phyloP scores from a whole-genome alignment of 1,140 invertebrate genomes.

The Microplitis mediator region DNA sequence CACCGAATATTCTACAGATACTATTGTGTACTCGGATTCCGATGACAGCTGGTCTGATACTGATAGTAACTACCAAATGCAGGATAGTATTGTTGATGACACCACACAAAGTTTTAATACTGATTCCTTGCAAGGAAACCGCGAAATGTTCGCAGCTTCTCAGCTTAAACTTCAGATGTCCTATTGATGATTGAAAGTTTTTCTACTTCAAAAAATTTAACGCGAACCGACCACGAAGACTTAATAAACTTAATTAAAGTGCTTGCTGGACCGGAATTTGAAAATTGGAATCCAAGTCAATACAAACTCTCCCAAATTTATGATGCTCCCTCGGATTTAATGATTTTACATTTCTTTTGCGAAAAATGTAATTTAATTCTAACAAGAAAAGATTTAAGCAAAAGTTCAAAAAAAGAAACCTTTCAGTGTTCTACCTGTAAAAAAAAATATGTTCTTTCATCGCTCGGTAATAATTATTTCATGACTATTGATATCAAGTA shows the following conservation, averaged over 20 bases:
- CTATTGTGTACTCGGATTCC: too few species aligned
- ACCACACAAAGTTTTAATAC: too few species aligned
- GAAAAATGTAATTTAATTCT: constrained; percentile 16
- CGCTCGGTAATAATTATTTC: not conserved
- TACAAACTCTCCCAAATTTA: constrained; percentile 16
- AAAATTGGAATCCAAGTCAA: constrained; percentile 12
- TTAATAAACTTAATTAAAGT: constrained; percentile 22
- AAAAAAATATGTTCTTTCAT: constrained; percentile 3
- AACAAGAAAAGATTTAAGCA: not conserved
- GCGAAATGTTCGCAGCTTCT: too few species aligned
- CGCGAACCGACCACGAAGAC: not conserved
- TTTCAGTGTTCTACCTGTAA: not conserved
- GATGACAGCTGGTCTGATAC: too few species aligned
- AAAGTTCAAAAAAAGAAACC: not conserved
- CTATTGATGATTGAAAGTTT: too few species aligned
- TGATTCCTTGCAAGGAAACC: too few species aligned
- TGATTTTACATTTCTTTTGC: constrained; percentile 16
- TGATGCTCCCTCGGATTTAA: constrained; percentile 6
- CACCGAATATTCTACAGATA: too few species aligned
- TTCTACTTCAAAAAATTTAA: not conserved
- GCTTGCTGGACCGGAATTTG: constrained; percentile 11
- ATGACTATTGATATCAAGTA: constrained; percentile 6
- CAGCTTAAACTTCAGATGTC: too few species aligned
- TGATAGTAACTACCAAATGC: too few species aligned
- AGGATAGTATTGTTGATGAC: too few species aligned